phyloP scores from a whole-genome alignment of 1,140 invertebrate species.

The Caerostris darwini region DNA sequence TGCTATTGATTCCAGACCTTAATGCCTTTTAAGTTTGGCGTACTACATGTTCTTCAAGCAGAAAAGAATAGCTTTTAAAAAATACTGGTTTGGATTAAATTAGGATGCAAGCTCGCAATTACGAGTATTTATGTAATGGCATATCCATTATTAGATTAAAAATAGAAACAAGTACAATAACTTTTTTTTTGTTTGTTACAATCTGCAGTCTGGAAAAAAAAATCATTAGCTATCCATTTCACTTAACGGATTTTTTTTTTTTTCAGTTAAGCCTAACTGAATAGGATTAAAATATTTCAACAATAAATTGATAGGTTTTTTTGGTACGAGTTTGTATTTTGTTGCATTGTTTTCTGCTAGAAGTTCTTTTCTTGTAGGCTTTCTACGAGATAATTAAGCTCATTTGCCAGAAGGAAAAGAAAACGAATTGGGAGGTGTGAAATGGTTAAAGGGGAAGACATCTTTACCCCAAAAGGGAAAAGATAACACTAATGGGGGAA shows the following conservation, averaged over 20 bases:
- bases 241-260: background rate
- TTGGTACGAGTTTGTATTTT: background rate
- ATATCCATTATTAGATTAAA: background rate
- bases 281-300: background rate
- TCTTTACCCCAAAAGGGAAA: background rate
- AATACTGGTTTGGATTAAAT: background rate
- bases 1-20: background rate
- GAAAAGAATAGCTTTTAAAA: background rate
- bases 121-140: background rate
- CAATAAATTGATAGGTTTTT: background rate
- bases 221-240: slow-evolving; percentile 4
- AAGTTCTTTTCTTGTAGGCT: background rate
- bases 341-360: background rate
- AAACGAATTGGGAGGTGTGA: background rate
- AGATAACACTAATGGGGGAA: slow-evolving; percentile 22
- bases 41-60: background rate
- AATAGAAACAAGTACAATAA: background rate
- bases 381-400: slow-evolving; percentile 23
- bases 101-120: background rate
- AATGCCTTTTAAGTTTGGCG: background rate
- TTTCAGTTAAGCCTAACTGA: background rate
- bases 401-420: background rate
- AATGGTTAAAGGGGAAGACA: slow-evolving; percentile 16
- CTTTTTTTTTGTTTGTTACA: background rate
- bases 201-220: background rate